phyloP scores from a whole-genome alignment of 2,113 vertebrate genomes.

The Malurus cyaneus region DNA sequence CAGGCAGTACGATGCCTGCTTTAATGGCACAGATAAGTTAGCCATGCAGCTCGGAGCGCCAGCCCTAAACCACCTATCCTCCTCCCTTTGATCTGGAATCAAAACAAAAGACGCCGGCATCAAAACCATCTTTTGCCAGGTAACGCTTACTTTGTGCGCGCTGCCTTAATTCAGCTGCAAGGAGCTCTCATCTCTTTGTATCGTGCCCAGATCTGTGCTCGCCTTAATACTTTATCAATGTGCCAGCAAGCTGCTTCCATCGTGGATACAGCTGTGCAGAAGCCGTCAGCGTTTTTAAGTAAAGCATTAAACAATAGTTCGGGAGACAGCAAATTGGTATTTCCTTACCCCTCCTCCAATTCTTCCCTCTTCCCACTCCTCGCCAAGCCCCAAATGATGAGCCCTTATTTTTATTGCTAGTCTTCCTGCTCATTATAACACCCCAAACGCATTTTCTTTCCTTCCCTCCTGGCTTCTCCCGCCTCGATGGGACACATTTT shows the following conservation, averaged over 20 bases:
- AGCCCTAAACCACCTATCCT: background rate
- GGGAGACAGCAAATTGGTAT: constrained; percentile 3
- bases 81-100: constrained; percentile 22
- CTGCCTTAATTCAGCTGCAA: constrained; percentile 15
- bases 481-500: fast-evolving
- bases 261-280: constrained; percentile 9
- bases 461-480: background rate
- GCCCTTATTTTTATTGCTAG: constrained; percentile 3
- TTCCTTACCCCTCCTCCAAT: background rate
- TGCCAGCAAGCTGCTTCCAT: constrained; percentile 19
- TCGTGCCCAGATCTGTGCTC: background rate
- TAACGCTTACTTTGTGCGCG: fast-evolving
- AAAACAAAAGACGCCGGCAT: background rate
- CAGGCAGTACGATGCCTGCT: background rate
- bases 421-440: background rate
- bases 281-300: background rate
- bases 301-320: constrained; percentile 40
- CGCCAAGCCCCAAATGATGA: background rate
- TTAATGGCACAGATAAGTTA: constrained; percentile 29
- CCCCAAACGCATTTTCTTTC: background rate
- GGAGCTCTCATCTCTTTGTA: background rate
- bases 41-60: background rate
- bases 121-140: constrained; percentile 19
- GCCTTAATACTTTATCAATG: constrained; percentile 36
- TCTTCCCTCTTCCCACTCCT: background rate